Conservation (phyloP, 2,113 vertebrate genomes). For the Muntiacus reevesi region DNA sequence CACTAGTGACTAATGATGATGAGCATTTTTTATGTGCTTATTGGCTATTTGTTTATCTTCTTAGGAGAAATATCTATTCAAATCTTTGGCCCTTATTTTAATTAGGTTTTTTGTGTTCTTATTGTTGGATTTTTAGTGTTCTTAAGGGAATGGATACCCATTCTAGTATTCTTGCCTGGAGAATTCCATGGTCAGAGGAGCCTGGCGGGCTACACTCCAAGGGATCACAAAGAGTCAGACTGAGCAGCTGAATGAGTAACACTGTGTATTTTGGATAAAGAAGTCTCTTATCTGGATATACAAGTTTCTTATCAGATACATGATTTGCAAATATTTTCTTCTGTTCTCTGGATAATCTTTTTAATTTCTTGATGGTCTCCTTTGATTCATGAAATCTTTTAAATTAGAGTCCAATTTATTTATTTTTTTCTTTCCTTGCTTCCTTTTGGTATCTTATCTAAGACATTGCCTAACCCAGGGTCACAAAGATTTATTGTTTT, state of each 20-base stretch:
- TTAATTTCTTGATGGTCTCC: not conserved
- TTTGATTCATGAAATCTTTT: not conserved
- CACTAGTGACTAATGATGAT: not conserved
- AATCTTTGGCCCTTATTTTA: not conserved
- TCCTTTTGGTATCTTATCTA: not conserved
- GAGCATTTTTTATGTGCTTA: not conserved
- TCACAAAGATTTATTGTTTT: not conserved
- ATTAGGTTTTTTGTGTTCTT: not conserved
- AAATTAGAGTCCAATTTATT: not conserved
- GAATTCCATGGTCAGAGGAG: not conserved
- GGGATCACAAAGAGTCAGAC: not conserved
- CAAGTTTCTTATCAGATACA: not conserved
- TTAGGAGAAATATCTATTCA: not conserved
- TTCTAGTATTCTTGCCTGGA: not conserved
- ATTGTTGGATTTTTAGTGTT: not conserved
- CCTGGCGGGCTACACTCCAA: not conserved
- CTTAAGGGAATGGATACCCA: not conserved
- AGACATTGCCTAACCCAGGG: not conserved
- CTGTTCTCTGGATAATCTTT: not conserved
- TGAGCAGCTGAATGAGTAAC: not conserved
- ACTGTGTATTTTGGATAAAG: not conserved
- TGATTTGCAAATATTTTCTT: not conserved
- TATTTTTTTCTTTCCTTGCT: not conserved
- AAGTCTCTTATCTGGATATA: not conserved
- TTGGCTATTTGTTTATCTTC: not conserved